Evolutionary conservation across 2,888 invertebrate genomes (phyloP).

Genomic region (Latrodectus hesperus): DNA sequence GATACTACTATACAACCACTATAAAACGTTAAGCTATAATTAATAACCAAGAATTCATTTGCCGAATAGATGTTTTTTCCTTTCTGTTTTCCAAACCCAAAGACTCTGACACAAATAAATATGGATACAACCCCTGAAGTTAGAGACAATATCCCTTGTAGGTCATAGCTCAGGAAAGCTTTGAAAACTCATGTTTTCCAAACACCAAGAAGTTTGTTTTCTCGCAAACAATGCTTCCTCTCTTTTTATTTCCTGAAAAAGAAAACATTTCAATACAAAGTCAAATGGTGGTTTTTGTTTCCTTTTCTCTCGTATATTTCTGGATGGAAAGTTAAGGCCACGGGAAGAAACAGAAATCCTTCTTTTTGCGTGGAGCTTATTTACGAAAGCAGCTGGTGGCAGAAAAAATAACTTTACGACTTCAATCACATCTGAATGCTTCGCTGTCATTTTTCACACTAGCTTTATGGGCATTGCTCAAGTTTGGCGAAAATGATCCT

Average conservation of each 20-base stretch:
- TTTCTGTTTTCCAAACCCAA: no score
- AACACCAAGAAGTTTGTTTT: conserved; percentile 22
- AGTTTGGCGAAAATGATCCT: no score
- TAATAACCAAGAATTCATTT: no score
- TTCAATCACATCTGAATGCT: neutral
- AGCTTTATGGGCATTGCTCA: no score
- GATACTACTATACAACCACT: no score
- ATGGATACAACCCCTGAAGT: conserved; percentile 18
- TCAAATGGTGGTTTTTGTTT: conserved; percentile 8
- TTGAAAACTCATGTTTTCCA: conserved; percentile 44
- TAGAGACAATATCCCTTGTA: conserved; percentile 12
- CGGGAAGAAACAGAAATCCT: neutral
- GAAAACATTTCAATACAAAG: conserved; percentile 2
- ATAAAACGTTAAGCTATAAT: no score
- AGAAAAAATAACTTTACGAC: neutral
- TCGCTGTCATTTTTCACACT: no score
- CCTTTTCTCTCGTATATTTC: neutral
- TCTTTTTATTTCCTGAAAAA: neutral
- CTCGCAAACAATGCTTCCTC: conserved; percentile 34
- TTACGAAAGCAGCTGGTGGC: conserved; percentile 19
- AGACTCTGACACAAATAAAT: conserved; percentile 13
- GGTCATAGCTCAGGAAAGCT: conserved; percentile 29
- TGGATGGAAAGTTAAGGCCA: neutral
- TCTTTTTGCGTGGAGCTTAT: conserved; percentile 1
- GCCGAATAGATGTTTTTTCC: no score